phyloP scores from a whole-genome alignment of 2,797 vertebrate species.

The Poliocrania exsul region DNA sequence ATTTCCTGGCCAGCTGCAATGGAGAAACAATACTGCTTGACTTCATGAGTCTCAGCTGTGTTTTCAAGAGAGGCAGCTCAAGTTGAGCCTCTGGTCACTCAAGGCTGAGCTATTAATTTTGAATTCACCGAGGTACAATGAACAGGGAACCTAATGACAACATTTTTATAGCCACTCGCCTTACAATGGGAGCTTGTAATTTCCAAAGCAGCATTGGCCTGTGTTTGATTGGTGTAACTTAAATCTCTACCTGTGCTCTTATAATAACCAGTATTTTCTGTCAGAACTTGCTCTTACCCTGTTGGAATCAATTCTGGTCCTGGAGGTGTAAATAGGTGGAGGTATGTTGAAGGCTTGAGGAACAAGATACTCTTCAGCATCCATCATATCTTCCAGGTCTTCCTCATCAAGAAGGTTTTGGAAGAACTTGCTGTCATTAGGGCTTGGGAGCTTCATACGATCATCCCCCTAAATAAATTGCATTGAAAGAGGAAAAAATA shows the following conservation, averaged over 20 bases:
- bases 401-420: conserved; percentile 96
- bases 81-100: not conserved
- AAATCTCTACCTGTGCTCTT: conserved; percentile 4
- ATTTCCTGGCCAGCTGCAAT: not conserved
- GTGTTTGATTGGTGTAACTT: not conserved
- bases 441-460: conserved; percentile 96
- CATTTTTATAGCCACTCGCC: not conserved
- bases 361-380: conserved; percentile 95
- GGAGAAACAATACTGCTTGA: not conserved
- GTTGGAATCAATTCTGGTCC: conserved; percentile 90
- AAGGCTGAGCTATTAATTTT: not conserved
- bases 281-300: conserved; percentile 81
- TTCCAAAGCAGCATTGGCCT: not conserved
- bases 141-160: conserved; percentile 2
- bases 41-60: not conserved
- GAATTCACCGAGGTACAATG: not conserved
- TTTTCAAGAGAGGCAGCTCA: not conserved
- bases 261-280: not conserved
- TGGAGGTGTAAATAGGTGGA: conserved; percentile 83
- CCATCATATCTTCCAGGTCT: conserved; percentile 95
- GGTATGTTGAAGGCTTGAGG: conserved; percentile 89
- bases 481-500: not conserved
- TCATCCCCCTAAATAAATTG: conserved; percentile 87
- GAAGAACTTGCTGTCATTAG: conserved; percentile 97
- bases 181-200: not conserved